These are phyloP conservation scores for Sialis fuliginosa DNA, from an alignment of 2,888 invertebrate genomes.

Conservation along the genomic window DNA sequence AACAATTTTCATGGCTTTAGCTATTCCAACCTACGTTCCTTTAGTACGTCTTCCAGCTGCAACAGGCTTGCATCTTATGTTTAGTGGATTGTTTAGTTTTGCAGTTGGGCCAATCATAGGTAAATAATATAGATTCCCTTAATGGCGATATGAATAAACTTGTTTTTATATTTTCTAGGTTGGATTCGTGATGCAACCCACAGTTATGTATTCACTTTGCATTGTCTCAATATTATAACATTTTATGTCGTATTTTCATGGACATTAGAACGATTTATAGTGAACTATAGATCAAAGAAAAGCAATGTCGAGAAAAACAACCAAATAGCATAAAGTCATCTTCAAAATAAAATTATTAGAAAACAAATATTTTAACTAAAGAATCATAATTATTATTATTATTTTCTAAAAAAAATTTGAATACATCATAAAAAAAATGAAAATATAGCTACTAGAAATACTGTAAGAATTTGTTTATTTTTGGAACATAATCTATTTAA, in stretches of 20 bases:
- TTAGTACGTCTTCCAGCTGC: conserved; percentile 51
- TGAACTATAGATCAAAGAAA: conserved; percentile 9
- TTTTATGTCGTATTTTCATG: conserved; percentile 44
- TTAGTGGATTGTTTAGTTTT: conserved; percentile 44
- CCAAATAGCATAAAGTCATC: background rate
- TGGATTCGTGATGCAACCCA: conserved; percentile 43
- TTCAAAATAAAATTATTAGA: no score
- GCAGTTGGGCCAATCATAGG: conserved; percentile 47
- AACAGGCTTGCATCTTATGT: conserved; percentile 47
- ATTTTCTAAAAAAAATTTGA: no score
- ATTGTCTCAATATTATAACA: conserved; percentile 45
- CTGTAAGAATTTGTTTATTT: no score
- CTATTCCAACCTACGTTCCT: conserved; percentile 53
- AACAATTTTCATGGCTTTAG: conserved; percentile 56
- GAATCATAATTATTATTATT: no score
- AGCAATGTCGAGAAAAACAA: background rate
- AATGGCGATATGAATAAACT: background rate
- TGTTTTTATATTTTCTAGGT: conserved; percentile 25
- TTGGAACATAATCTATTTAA: no score
- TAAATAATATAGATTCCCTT: conserved; percentile 20
- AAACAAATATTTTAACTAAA: no score
- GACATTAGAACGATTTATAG: conserved; percentile 33
- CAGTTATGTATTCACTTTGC: conserved; percentile 38
- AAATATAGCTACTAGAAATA: no score
- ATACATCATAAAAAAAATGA: no score